Evolutionary conservation across 2,888 invertebrate genomes (phyloP), one percentile per base, ranked within the genome.

Genomic region (Eristalis arbustorum): DNA sequence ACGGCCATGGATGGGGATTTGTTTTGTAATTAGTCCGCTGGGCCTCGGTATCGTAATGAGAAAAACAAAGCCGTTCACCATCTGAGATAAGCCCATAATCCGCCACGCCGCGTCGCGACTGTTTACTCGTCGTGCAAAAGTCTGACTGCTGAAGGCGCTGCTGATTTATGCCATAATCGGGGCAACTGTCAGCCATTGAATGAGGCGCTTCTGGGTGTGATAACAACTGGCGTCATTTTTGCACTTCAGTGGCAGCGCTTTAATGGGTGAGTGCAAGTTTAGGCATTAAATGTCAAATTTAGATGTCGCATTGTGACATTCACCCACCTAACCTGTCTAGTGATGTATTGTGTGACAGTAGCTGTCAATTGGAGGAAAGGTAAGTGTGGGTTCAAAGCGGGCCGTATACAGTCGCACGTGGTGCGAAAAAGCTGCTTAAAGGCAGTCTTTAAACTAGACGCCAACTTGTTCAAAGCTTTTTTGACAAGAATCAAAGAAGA

Each of bases 91-190:
- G 49, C 49, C 18, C n/a, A 31, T 18, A 31, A 56, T 56, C n/a
- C 59, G 31, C 31, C 8, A 6, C 31, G 31, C 8, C 31, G 31
- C 31, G n/a, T n/a, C 31, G 31, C 31, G 10, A 40, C 49, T 62
- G 14, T 64, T 64, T 64, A 42, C 49, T 18, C 14, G 2, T 5
- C n/a, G 23, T 31, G n/a, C n/a, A 2, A n/a, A 28, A 34, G 18
- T 31, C 10, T 11, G 31, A 49, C 22, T 4, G 11, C 23, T 71
- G 59, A 28, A 61, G 25, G 40, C 18, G 3, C 4, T 23, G 23
- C 42, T 75, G 75, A 75, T 75, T 75, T 75, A 75, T 74, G 74
- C 18, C 64, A 56, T 28, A 67, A 59, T 40, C 14, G 8, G 14
- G 57, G 18, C 14, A 22, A 56, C 28, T 57, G 68, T 56, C 57